phyloP scores from a whole-genome alignment of 2,888 invertebrate genomes.

The Lasioglossum vierecki region DNA sequence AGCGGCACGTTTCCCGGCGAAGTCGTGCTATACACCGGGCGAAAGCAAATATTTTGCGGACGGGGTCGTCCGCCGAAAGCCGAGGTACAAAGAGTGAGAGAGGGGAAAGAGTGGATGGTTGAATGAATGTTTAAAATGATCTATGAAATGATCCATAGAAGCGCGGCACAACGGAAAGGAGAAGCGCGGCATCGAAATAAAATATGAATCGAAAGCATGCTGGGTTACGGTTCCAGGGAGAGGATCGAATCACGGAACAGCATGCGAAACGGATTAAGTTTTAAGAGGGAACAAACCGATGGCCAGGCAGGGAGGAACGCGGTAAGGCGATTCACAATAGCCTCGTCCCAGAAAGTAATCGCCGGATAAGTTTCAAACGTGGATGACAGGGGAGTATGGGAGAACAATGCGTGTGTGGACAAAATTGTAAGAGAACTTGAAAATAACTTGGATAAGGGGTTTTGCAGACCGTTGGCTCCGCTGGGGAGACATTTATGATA shows the following conservation, averaged over 20 bases:
- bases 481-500: too few relatives aligned
- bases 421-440: not conserved
- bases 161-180: slow-evolving; percentile 9
- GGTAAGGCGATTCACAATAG: slow-evolving; percentile 6
- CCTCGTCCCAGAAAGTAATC: slow-evolving; percentile 31
- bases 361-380: slow-evolving; percentile 33
- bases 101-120: slow-evolving; percentile 30
- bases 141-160: slow-evolving; percentile 58
- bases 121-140: slow-evolving; percentile 57
- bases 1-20: slow-evolving; percentile 18
- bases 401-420: not conserved
- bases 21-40: slow-evolving; percentile 13
- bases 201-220: slow-evolving; percentile 37
- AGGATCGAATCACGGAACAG: slow-evolving; percentile 41
- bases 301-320: not conserved
- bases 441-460: not conserved
- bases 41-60: slow-evolving; percentile 28
- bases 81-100: not conserved
- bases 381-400: not conserved
- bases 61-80: slow-evolving; percentile 4
- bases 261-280: slow-evolving; percentile 47
- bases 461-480: not conserved
- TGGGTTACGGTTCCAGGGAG: not conserved
- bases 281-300: slow-evolving; percentile 27
- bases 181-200: slow-evolving; percentile 32